A percentile compares a stretch with the other conserved stretches of the same genome.
Conservation (phyloP, 2,113 vertebrate genomes). For the Malurus cyaneus region DNA sequence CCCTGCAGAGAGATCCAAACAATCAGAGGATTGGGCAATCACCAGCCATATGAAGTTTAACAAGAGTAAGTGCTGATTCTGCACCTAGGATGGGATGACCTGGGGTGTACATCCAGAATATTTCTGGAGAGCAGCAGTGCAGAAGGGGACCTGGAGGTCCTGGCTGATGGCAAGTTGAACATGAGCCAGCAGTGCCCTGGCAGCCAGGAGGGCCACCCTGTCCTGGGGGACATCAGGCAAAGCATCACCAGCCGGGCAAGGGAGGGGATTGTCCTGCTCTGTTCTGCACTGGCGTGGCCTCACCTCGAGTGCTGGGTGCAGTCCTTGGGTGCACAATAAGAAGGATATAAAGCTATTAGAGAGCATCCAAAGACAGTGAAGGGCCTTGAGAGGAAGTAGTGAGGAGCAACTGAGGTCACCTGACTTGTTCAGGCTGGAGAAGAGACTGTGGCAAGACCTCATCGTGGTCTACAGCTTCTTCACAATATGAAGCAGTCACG, state of each 20-base stretch:
- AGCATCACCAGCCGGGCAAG: rapidly evolving
- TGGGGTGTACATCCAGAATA: background rate
- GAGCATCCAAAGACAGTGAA: background rate
- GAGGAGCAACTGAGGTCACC: background rate
- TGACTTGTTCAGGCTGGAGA: background rate
- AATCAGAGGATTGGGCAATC: background rate
- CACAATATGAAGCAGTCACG: rapidly evolving
- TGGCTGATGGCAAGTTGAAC: background rate
- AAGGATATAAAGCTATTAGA: background rate
- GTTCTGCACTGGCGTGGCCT: background rate
- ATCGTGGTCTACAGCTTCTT: background rate
- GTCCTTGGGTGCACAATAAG: background rate
- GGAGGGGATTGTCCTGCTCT: background rate
- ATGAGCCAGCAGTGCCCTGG: background rate
- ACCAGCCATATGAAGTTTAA: rapidly evolving
- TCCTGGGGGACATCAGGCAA: background rate
- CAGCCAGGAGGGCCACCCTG: background rate
- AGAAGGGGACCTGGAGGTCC: background rate
- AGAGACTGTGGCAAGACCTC: background rate
- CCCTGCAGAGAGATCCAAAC: background rate
- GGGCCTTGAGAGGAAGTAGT: background rate
- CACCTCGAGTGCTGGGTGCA: background rate
- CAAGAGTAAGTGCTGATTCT: background rate
- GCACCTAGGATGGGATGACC: background rate
- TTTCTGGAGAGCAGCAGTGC: background rate